A percentile compares a stretch with the other conserved stretches of the same genome.
These are phyloP conservation scores for Elegia similella DNA, from an alignment of 2,888 invertebrate species.

Conservation along the genomic window DNA sequence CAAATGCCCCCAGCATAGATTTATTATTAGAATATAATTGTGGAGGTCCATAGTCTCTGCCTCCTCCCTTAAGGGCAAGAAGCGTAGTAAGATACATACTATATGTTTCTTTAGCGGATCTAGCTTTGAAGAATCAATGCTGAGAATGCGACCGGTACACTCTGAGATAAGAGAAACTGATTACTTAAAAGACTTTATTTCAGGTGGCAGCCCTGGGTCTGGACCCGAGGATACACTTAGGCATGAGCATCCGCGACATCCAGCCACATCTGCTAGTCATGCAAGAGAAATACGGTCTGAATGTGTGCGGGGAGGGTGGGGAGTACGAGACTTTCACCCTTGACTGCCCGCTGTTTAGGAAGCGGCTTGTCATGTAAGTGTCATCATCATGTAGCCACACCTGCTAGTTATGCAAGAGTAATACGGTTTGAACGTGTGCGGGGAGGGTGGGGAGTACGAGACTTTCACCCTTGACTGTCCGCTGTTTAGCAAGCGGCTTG, in stretches of 20 bases:
- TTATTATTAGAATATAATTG: no score
- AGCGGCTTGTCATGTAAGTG: slow-evolving; percentile 93
- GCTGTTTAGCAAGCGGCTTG: slow-evolving; percentile 93
- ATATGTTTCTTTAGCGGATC: no score
- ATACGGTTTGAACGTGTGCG: slow-evolving; percentile 90
- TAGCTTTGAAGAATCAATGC: no score
- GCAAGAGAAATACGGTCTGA: slow-evolving; percentile 96
- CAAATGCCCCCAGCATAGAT: no score
- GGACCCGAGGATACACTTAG: slow-evolving; percentile 92
- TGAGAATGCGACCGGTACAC: no score
- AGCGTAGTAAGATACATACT: no score
- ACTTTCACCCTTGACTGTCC: slow-evolving; percentile 99
- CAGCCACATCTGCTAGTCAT: slow-evolving; percentile 93
- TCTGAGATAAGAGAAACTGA: no score
- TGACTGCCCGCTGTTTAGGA: slow-evolving; percentile 97
- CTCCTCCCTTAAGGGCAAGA: no score
- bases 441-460: slow-evolving; percentile 99
- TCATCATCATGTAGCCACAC: background rate
- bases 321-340: slow-evolving; percentile 99
- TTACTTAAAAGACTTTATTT: background rate
- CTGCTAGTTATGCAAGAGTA: slow-evolving; percentile 29
- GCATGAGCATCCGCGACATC: slow-evolving; percentile 91
- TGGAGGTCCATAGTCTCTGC: no score
- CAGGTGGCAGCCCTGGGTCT: slow-evolving; percentile 93
- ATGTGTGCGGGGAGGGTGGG: slow-evolving; percentile 99